Conservation (phyloP, 2,113 vertebrate genomes). For the Nothocercus julius region DNA sequence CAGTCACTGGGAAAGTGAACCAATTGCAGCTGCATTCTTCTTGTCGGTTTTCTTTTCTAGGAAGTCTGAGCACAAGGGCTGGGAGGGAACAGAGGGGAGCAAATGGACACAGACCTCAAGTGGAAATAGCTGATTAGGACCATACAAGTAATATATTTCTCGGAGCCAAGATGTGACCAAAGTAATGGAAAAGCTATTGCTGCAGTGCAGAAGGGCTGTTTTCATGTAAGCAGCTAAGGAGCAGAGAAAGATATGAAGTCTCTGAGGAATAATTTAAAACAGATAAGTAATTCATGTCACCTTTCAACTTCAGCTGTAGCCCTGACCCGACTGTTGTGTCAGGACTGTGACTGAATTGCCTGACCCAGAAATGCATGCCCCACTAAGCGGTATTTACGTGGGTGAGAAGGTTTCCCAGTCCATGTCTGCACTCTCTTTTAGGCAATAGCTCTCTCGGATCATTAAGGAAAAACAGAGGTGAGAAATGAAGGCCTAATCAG, state of each 20-base stretch:
- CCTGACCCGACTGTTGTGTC: not conserved
- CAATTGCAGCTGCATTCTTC: constrained; percentile 26
- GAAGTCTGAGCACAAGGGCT: not conserved
- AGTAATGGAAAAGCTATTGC: not conserved
- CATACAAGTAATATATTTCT: not conserved
- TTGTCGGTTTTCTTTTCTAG: constrained; percentile 5
- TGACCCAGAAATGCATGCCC: not conserved
- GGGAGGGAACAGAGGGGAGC: not conserved
- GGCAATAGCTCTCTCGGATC: not conserved
- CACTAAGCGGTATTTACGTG: not conserved
- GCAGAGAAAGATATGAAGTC: not conserved
- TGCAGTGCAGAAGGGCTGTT: not conserved
- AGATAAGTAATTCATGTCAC: not conserved
- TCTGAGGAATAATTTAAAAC: not conserved
- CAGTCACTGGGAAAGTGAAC: constrained; percentile 20
- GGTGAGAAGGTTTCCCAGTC: not conserved
- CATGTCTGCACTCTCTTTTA: not conserved
- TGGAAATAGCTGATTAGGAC: not conserved
- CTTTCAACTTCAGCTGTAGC: not conserved
- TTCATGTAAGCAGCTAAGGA: not conserved
- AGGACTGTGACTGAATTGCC: not conserved
- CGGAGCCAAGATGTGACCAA: not conserved
- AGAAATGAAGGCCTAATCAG: not conserved
- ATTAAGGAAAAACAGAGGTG: not conserved
- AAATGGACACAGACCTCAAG: not conserved